Conservation (phyloP, 2,113 vertebrate genomes). For the Silurus asotus region DNA sequence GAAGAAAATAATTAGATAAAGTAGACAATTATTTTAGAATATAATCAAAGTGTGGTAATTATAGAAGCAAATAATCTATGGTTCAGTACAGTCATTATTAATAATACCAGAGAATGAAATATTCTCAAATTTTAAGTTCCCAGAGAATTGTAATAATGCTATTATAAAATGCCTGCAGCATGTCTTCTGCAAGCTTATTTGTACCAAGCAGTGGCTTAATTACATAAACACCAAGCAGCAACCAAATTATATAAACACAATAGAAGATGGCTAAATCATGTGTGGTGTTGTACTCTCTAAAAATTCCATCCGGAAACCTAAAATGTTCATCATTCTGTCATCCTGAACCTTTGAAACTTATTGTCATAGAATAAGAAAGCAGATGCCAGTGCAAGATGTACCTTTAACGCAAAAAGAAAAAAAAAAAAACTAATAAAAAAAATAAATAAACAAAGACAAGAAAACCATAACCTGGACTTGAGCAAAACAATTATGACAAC, state of each 20-base stretch:
- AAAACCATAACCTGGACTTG: too few relatives aligned
- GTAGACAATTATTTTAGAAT: background rate
- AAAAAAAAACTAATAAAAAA: too few relatives aligned
- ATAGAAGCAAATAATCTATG: background rate
- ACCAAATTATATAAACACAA: background rate
- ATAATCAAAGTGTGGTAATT: background rate
- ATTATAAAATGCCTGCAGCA: constrained; percentile 7
- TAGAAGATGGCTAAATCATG: background rate
- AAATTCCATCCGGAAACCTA: background rate
- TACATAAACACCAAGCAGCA: background rate
- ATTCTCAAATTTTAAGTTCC: background rate
- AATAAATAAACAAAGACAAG: too few relatives aligned
- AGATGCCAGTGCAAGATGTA: too few relatives aligned
- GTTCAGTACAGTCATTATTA: background rate
- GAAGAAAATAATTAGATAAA: background rate
- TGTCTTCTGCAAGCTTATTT: background rate
- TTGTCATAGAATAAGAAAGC: too few relatives aligned
- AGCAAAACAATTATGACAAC: too few relatives aligned
- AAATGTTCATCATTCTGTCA: background rate
- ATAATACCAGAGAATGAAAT: background rate
- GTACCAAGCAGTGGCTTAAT: background rate
- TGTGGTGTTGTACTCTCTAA: background rate
- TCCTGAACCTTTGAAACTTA: background rate
- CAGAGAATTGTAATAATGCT: background rate
- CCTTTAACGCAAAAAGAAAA: too few relatives aligned